Conservation (phyloP, 2,113 vertebrate species). For the Stercorarius parasiticus region DNA sequence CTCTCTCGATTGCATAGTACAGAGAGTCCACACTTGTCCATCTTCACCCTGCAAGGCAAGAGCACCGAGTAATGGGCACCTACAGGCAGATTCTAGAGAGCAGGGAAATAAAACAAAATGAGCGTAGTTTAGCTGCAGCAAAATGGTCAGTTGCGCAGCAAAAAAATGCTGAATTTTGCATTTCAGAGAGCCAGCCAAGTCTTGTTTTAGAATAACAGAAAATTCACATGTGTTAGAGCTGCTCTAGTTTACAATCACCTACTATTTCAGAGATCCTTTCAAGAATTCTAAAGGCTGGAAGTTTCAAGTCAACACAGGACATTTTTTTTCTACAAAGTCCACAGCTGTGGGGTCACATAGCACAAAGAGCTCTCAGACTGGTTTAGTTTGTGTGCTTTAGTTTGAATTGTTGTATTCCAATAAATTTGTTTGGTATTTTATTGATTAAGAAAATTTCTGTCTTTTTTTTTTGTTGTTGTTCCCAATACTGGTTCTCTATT, state of each 20-base stretch:
- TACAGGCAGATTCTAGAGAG: not conserved
- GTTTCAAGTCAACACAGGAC: not conserved
- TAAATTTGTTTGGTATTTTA: not conserved
- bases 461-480: not conserved
- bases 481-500: not conserved
- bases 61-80: not conserved
- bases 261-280: not conserved
- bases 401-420: not conserved
- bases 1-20: not conserved
- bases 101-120: not conserved
- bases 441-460: not conserved
- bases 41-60: not conserved
- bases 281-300: not conserved
- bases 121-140: not conserved
- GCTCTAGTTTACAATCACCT: not conserved
- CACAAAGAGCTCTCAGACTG: not conserved
- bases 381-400: not conserved
- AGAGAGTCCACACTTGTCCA: accelerated
- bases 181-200: not conserved
- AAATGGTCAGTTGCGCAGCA: not conserved
- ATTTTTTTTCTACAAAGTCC: not conserved
- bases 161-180: not conserved
- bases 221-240: not conserved
- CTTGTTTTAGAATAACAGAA: not conserved
- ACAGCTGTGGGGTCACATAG: not conserved